Base-by-base conservation (phyloP, 1,140 invertebrate genomes). In the Calephelis virginiensis region DNA sequence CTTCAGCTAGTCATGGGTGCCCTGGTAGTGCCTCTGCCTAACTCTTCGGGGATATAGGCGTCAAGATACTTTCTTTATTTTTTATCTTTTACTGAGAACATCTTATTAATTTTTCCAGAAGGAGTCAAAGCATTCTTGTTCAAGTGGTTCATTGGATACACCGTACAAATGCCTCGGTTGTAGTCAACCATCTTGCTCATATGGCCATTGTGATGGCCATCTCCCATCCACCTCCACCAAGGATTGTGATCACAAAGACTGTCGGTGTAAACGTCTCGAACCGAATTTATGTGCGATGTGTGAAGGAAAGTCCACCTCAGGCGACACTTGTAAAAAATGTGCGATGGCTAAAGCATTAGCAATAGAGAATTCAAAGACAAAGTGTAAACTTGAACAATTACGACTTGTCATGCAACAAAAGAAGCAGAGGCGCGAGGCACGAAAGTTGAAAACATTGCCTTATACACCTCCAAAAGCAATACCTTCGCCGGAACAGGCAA, bases 401-500 rank as follows among this genome's bases (percentile, higher is more conserved):
- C 94, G 96, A 68, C 92, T 96, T 28, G 96, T 98, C 43, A 96
- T 98, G 96, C 96, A 97, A 74, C 96, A 98, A 82, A 94, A 96
- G 74, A 94, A 96, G 63, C 95, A 96, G 68, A 93, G 96, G 64
- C 93, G 97, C 45, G 94, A 95, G 82, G 96, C 95, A 6, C 93
- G 96, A 66, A 95, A 97, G 74, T 93, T 96, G 7, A 94, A 95
- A 72, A 92, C 93, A 1, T 90, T 94, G 9, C 96, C 96, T 1
- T 97, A 97, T 78, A 93, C 94, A 5, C 81, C 85, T 1, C 64
- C 82, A 17, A 83, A 85, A 60, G 50, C 77, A 1, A 69, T 82
- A 14, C 56, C 78, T 0, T 66, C 81, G 0, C 74, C 81, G 1
- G 82, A 86, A 6, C 82, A 86, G 46, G 48, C 80, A 4, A 72